Evolutionary conservation across 2,888 invertebrate species (phyloP).

Genomic region (Leucophora obtusa): DNA sequence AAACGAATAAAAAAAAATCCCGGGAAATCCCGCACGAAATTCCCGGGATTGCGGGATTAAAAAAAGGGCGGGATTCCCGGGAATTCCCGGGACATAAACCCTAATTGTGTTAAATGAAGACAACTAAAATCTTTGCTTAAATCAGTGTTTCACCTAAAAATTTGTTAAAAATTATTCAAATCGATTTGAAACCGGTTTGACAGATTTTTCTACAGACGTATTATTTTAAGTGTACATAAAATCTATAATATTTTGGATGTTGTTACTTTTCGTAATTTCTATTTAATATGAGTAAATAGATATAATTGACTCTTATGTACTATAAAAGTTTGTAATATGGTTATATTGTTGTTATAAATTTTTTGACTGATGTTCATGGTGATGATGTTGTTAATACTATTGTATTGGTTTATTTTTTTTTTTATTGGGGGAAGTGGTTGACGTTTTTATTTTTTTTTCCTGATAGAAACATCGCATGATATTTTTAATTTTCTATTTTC

Average conservation of each 20-base stretch:
- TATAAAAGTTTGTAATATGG: background rate
- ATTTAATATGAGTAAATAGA: background rate
- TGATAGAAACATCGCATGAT: background rate
- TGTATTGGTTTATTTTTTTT: background rate
- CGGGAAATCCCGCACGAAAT: no score
- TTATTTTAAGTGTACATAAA: no score
- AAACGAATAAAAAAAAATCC: no score
- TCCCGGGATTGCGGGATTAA: no score
- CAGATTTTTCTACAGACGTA: no score
- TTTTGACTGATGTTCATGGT: background rate
- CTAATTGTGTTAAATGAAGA: no score
- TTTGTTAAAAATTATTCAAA: no score
- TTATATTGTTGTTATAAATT: background rate
- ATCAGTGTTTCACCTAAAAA: no score
- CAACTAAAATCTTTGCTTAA: no score
- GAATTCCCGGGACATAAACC: no score
- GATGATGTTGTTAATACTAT: background rate
- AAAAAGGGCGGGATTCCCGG: no score
- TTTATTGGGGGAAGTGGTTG: conserved; percentile 6
- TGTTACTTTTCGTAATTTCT: background rate
- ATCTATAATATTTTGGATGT: background rate
- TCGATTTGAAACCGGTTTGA: no score
- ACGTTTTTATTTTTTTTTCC: background rate
- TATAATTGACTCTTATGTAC: background rate
- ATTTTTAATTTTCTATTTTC: background rate